Conservation (phyloP, 2,797 vertebrate genomes). For the Tympanoctomys barrerae region DNA sequence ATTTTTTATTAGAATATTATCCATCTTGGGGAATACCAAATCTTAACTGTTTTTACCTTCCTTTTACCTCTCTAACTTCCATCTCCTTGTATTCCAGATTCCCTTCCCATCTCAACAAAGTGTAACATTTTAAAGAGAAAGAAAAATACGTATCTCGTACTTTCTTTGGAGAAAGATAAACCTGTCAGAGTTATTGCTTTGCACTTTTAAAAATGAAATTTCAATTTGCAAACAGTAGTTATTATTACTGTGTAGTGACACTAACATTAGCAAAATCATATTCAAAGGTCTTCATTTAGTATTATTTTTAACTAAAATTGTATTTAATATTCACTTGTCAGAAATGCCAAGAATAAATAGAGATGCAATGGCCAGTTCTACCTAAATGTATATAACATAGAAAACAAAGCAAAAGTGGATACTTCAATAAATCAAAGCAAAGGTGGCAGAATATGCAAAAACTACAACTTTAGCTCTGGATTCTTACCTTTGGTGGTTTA, state of each 20-base stretch:
- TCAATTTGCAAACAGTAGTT: constrained; percentile 18
- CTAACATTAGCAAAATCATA: constrained; percentile 37
- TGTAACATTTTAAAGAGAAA: constrained; percentile 52
- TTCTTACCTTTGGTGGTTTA: constrained; percentile 86
- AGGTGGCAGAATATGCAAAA: neutral
- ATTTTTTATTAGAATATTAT: neutral
- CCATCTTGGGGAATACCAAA: neutral
- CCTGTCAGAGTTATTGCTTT: neutral
- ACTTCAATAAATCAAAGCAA: constrained; percentile 36
- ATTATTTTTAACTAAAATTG: constrained; percentile 50
- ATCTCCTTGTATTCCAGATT: neutral
- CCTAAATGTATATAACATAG: neutral
- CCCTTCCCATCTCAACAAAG: neutral
- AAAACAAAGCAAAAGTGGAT: constrained; percentile 37
- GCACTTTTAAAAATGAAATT: constrained; percentile 45
- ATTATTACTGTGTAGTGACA: neutral
- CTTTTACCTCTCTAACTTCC: neutral
- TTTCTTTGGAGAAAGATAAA: constrained; percentile 1
- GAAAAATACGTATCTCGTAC: neutral
- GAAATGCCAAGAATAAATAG: constrained; percentile 25
- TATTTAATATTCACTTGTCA: neutral
- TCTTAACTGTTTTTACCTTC: neutral
- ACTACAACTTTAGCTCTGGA: neutral
- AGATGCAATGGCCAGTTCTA: neutral
- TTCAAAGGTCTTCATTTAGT: neutral